Evolutionary conservation across 2,113 vertebrate species (phyloP).

Genomic region (Rousettus leschenaultii): DNA sequence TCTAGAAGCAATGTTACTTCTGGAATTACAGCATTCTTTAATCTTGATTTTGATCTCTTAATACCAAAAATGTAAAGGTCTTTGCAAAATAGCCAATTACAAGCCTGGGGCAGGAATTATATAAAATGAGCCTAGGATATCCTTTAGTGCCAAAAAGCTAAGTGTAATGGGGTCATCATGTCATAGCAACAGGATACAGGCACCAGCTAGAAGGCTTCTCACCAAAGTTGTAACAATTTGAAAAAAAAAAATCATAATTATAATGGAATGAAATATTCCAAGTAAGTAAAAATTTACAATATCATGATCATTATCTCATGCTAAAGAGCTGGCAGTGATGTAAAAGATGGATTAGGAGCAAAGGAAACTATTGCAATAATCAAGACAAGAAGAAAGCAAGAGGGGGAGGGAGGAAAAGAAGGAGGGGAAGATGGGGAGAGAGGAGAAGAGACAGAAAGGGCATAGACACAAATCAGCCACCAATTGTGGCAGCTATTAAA

Average conservation of each 20-base stretch:
- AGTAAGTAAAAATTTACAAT: neutral
- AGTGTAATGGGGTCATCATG: neutral
- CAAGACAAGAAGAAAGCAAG: neutral
- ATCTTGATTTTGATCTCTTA: neutral
- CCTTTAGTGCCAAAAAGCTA: neutral
- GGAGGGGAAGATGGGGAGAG: fast-evolving
- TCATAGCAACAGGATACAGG: neutral
- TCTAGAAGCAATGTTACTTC: neutral
- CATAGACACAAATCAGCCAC: neutral
- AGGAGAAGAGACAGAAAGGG: fast-evolving
- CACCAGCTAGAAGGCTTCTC: neutral
- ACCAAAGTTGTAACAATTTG: neutral
- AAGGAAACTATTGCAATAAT: neutral
- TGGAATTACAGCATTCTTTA: neutral
- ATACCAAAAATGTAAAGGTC: neutral
- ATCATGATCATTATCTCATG: neutral
- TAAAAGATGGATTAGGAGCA: neutral
- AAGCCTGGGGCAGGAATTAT: neutral
- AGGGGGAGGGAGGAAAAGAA: no score
- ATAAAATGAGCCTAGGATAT: neutral
- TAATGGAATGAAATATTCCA: neutral
- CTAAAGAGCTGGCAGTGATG: neutral
- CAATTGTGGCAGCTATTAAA: neutral
- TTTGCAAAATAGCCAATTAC: neutral
- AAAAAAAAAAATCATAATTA: neutral